Evolutionary conservation across 2,888 invertebrate species (phyloP).

Genomic region (Tenthredo distinguenda): DNA sequence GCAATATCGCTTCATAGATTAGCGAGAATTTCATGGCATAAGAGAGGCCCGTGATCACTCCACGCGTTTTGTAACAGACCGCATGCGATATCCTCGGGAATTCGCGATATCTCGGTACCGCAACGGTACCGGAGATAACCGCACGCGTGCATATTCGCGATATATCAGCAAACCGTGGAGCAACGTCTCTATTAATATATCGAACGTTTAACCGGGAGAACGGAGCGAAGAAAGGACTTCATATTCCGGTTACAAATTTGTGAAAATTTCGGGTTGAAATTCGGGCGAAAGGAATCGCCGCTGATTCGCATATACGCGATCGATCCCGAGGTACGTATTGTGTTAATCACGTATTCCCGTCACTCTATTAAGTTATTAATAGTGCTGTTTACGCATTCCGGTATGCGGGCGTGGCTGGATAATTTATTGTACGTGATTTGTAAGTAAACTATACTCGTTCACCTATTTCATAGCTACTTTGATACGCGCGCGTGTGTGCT

Average conservation of each 20-base stretch:
- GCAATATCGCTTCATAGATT: background rate
- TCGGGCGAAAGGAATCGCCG: too few relatives aligned
- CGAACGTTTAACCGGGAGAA: too few relatives aligned
- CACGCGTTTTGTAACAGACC: constrained; percentile 18
- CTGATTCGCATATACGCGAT: too few relatives aligned
- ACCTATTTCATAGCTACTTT: constrained; percentile 1
- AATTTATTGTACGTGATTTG: constrained; percentile 38
- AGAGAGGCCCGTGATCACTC: background rate
- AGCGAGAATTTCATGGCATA: background rate
- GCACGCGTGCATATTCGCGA: too few relatives aligned
- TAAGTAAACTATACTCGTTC: background rate
- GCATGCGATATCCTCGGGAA: constrained; percentile 60
- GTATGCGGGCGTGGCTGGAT: constrained; percentile 27
- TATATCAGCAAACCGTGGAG: too few relatives aligned
- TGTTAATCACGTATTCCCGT: constrained; percentile 31
- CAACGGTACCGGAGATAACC: too few relatives aligned
- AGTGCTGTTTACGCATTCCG: constrained; percentile 35
- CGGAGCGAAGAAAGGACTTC: too few relatives aligned
- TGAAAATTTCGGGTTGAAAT: too few relatives aligned
- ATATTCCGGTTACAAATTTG: too few relatives aligned
- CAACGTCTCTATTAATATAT: too few relatives aligned
- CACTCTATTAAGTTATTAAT: constrained; percentile 40
- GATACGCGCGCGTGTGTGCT: background rate
- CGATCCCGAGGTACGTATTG: background rate
- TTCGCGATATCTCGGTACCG: too few relatives aligned